A percentile compares a stretch with the other conserved stretches of the same genome.
phyloP scores from a whole-genome alignment of 37 sponge, comb jelly and placozoan genomes.

The Theonella swinhoei region DNA sequence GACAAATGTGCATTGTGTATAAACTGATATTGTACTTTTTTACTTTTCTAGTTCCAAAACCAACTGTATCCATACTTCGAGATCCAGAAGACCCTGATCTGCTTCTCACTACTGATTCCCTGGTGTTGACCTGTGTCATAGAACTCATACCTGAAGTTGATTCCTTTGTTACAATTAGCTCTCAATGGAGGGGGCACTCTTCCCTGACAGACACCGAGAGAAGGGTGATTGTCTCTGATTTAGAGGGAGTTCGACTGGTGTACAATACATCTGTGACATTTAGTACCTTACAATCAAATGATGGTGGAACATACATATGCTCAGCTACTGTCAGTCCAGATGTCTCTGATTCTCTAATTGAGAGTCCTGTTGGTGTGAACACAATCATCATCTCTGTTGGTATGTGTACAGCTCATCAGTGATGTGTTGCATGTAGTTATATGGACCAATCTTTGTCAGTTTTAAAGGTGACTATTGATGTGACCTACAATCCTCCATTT shows the following conservation, averaged over 20 bases:
- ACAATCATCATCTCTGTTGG: background rate
- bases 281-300: background rate
- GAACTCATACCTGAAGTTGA: too few relatives aligned
- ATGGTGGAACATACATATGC: background rate
- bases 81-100: too few relatives aligned
- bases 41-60: too few relatives aligned
- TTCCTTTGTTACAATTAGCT: too few relatives aligned
- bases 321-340: background rate
- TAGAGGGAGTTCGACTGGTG: background rate
- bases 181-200: too few relatives aligned
- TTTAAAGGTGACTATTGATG: constrained; percentile 2
- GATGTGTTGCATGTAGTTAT: background rate
- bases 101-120: too few relatives aligned
- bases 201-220: too few relatives aligned
- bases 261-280: background rate
- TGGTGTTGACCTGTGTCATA: too few relatives aligned
- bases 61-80: too few relatives aligned
- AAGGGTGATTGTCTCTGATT: background rate
- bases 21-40: too few relatives aligned
- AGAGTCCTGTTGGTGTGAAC: background rate
- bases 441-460: background rate
- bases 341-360: background rate
- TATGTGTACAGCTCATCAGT: too few relatives aligned
- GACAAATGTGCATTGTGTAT: too few relatives aligned
- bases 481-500: constrained; percentile 13